Base-by-base conservation (phyloP, 2,888 invertebrate species). In the Phengaris alcon region DNA sequence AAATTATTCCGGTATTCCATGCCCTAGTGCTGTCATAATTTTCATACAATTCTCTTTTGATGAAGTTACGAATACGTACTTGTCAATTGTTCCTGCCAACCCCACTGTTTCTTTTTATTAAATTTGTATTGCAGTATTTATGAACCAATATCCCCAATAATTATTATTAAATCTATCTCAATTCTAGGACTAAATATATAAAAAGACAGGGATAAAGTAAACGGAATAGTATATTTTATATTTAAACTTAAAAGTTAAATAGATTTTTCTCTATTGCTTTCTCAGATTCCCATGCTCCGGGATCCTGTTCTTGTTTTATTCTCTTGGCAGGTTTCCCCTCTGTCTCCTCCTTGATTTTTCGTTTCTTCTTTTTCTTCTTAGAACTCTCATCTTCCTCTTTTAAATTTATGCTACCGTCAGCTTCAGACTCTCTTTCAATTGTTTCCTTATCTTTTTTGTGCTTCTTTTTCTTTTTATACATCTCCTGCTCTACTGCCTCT, bases 181-280 rank as follows among this genome's bases (percentile, higher is more conserved):
- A 15, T 15, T 13, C 57, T n/a, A 15, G 5, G 13, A n/a, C 15
- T 15, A 10, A 22, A 70, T 48, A 10, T 10, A 55, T 59, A 57
- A 46, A 46, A 13, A 46, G 6, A 52, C 22, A 46, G 6, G 35
- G n/a, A 46, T 59, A 57, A 54, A 48, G 48, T 54, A 22, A 68
- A 59, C 15, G 75, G n/a, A 44, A 69, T 73, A 57, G 46, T 75
- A 35, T 68, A 59, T 75, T 68, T 44, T 12, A 22, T 22, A 55
- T 74, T 75, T 75, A 73, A 75, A 72, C 22, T 84, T 82, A 90
- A 84, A 88, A 90, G 79, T 86, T 88, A 82, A 92, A 92, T 73
- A 92, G 86, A 79, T 86, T 91, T 81, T 90, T 84, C 81, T 90
- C 89, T 78, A 91, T 91, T 46, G 89, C 89, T 79, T 87, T 84